These are phyloP conservation scores for Danio choprae DNA, from an alignment of 2,797 vertebrate species.

Conservation along the genomic window DNA sequence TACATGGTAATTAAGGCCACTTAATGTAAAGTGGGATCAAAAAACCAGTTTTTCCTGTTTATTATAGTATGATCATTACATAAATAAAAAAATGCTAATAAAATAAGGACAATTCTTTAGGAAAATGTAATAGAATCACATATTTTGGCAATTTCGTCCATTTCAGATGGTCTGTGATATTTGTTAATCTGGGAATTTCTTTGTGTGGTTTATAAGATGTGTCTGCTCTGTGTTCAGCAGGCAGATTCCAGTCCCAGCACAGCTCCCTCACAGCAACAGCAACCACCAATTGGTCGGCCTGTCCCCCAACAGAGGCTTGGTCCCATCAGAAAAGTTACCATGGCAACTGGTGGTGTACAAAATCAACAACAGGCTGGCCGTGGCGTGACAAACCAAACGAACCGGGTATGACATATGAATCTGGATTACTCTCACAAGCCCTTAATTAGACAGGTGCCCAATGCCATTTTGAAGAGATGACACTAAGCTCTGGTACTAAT, in stretches of 20 bases:
- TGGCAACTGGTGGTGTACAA: constrained; percentile 75
- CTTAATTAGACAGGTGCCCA: constrained; percentile 40
- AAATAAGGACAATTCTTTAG: too few relatives aligned
- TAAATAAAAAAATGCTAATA: too few relatives aligned
- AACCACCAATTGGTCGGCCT: constrained; percentile 68
- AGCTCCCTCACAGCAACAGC: constrained; percentile 72
- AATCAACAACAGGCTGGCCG: constrained; percentile 76
- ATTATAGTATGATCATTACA: too few relatives aligned
- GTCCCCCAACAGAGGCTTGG: constrained; percentile 73
- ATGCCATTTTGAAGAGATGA: constrained; percentile 32
- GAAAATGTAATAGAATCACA: too few relatives aligned
- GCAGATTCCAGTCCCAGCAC: constrained; percentile 80
- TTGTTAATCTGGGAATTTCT: background rate
- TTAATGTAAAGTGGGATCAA: too few relatives aligned
- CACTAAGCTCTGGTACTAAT: constrained; percentile 8
- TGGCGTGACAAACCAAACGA: constrained; percentile 79
- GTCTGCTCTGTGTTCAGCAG: constrained; percentile 70
- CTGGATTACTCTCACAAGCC: constrained; percentile 33
- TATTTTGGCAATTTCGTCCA: background rate
- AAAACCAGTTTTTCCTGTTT: too few relatives aligned
- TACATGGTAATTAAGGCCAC: too few relatives aligned
- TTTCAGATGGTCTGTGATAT: background rate
- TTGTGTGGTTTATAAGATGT: constrained; percentile 14
- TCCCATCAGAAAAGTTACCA: constrained; percentile 88
- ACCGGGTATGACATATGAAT: constrained; percentile 73